phyloP scores from a whole-genome alignment of 2,888 invertebrate species.

The Morpho deidamia region DNA sequence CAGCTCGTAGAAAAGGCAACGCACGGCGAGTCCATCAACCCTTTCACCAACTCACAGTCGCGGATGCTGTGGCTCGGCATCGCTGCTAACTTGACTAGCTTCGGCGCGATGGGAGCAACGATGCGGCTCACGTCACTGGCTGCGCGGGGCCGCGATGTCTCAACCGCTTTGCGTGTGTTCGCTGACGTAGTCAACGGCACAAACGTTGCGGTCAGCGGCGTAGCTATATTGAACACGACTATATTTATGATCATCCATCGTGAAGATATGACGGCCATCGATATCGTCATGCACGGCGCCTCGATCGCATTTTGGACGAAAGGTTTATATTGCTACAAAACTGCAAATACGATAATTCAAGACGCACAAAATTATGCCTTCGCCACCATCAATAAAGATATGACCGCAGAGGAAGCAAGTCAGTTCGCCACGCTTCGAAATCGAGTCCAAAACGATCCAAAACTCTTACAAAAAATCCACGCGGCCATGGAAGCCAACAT shows the following conservation, averaged over 20 bases:
- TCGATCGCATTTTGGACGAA: slow-evolving; percentile 31
- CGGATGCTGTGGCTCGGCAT: slow-evolving; percentile 31
- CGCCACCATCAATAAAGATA: slow-evolving; percentile 21
- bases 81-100: slow-evolving; percentile 29
- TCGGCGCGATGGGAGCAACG: slow-evolving; percentile 31
- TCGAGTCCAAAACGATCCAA: slow-evolving; percentile 25
- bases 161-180: slow-evolving; percentile 24
- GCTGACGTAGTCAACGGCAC: slow-evolving; percentile 29
- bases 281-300: slow-evolving; percentile 27
- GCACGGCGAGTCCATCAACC: slow-evolving; percentile 29
- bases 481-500: slow-evolving; percentile 25
- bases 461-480: slow-evolving; percentile 25
- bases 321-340: slow-evolving; percentile 28
- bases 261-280: slow-evolving; percentile 23
- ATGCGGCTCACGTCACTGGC: slow-evolving; percentile 30
- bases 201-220: slow-evolving; percentile 25
- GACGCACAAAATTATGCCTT: slow-evolving; percentile 28
- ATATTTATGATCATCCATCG: slow-evolving; percentile 24
- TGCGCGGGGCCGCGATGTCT: slow-evolving; percentile 26
- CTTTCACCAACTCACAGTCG: slow-evolving; percentile 26
- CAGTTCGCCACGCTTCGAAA: slow-evolving; percentile 21
- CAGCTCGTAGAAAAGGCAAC: slow-evolving; percentile 27
- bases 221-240: slow-evolving; percentile 28
- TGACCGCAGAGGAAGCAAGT: slow-evolving; percentile 19
- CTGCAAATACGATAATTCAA: slow-evolving; percentile 26